Evolutionary conservation across 2,113 vertebrate genomes (phyloP).

Genomic region (Phodopus roborovskii): DNA sequence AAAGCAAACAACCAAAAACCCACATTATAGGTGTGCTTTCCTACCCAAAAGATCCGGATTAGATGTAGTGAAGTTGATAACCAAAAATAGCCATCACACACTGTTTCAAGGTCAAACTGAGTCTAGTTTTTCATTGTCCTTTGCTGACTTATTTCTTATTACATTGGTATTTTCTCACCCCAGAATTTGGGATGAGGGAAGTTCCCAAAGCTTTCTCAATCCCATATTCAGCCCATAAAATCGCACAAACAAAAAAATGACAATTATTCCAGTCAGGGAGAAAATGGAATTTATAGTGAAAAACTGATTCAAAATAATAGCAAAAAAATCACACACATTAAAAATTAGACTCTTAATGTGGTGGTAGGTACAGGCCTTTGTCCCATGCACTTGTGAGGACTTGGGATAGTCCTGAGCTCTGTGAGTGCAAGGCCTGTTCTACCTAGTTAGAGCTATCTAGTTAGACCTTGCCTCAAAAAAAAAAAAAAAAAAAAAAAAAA

Average conservation of each 20-base stretch:
- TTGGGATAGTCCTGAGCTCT: neutral
- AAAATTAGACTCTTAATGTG: neutral
- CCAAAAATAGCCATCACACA: neutral
- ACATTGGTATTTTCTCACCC: neutral
- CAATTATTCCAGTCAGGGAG: too few relatives aligned
- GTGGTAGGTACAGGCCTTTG: too few relatives aligned
- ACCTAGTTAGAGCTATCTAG: neutral
- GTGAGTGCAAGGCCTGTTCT: neutral
- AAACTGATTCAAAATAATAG: neutral
- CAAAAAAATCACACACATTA: neutral
- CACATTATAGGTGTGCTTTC: neutral
- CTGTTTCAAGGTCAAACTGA: neutral
- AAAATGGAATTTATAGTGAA: neutral
- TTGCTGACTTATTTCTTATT: neutral
- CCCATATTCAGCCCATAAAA: neutral
- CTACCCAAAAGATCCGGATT: neutral
- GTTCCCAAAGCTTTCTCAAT: neutral
- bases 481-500: neutral
- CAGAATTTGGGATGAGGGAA: neutral
- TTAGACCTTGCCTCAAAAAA: neutral
- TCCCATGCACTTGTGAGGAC: neutral
- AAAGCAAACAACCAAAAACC: neutral
- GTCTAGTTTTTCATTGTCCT: neutral
- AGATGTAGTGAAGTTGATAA: neutral
- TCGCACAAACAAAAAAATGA: neutral